Percentiles rank a stretch among this genome's conserved stretches.
phyloP scores from a whole-genome alignment of 2,113 vertebrate genomes.

The Parus major region DNA sequence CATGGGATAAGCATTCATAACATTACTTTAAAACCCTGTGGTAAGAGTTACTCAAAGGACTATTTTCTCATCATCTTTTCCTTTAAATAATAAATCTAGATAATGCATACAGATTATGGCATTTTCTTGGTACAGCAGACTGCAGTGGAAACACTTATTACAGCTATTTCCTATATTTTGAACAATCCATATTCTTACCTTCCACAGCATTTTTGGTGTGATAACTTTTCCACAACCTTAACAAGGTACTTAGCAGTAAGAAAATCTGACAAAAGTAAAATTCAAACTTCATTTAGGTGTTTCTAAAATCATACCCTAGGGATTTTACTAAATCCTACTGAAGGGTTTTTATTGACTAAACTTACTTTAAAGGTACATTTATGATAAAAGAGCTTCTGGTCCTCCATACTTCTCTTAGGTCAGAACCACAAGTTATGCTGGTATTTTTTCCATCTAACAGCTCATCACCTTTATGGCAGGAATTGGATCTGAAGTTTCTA shows the following conservation, averaged over 20 bases:
- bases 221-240: background rate
- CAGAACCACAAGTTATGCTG: background rate
- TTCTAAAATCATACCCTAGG: background rate
- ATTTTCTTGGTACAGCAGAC: background rate
- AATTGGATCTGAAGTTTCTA: background rate
- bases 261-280: background rate
- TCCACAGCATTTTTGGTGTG: background rate
- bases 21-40: background rate
- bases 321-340: background rate
- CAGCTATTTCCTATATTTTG: background rate
- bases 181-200: background rate
- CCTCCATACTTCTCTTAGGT: background rate
- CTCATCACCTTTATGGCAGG: background rate
- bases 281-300: background rate
- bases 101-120: accelerated
- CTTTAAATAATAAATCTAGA: background rate
- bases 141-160: background rate
- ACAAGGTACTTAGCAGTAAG: background rate
- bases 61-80: background rate
- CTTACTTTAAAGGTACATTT: background rate
- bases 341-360: background rate
- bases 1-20: background rate
- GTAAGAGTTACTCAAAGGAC: background rate
- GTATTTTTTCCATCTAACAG: background rate
- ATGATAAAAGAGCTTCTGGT: background rate